Evolutionary conservation across 2,797 vertebrate genomes (phyloP).

Genomic region (Dicrostonyx torquatus): DNA sequence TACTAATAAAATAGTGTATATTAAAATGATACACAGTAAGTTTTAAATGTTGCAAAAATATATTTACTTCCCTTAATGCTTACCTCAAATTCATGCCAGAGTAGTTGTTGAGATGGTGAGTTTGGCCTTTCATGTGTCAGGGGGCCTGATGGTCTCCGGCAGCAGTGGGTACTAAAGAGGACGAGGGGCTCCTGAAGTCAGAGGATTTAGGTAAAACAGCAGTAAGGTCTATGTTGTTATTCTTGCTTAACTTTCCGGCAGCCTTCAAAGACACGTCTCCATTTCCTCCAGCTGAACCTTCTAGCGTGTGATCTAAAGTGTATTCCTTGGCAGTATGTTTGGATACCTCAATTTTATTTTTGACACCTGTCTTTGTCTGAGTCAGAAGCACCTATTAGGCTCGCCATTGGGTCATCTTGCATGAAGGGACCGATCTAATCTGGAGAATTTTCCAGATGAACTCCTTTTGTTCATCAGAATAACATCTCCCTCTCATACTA

Average conservation of each 20-base stretch:
- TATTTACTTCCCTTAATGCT: neutral
- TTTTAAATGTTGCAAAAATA: constrained; percentile 11
- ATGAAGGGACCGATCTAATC: neutral
- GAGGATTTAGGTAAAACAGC: neutral
- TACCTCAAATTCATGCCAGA: neutral
- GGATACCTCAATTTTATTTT: neutral
- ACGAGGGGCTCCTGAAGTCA: neutral
- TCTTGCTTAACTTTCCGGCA: constrained; percentile 45
- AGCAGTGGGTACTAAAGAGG: neutral
- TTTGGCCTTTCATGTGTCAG: neutral
- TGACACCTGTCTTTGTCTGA: neutral
- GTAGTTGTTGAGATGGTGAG: neutral
- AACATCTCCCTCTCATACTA: neutral
- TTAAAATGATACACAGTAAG: constrained; percentile 1
- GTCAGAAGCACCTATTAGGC: constrained; percentile 41
- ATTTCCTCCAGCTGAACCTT: neutral
- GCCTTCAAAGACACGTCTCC: neutral
- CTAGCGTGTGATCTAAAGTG: constrained; percentile 6
- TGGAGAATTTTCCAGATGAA: constrained; percentile 12
- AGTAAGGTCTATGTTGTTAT: neutral
- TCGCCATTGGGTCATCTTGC: constrained; percentile 17
- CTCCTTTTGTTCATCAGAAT: constrained; percentile 25
- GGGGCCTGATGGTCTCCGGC: neutral
- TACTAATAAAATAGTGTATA: constrained; percentile 35
- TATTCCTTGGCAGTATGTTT: neutral